Evolutionary conservation across 2,797 vertebrate genomes (phyloP).

Genomic region (Pristis pectinata): DNA sequence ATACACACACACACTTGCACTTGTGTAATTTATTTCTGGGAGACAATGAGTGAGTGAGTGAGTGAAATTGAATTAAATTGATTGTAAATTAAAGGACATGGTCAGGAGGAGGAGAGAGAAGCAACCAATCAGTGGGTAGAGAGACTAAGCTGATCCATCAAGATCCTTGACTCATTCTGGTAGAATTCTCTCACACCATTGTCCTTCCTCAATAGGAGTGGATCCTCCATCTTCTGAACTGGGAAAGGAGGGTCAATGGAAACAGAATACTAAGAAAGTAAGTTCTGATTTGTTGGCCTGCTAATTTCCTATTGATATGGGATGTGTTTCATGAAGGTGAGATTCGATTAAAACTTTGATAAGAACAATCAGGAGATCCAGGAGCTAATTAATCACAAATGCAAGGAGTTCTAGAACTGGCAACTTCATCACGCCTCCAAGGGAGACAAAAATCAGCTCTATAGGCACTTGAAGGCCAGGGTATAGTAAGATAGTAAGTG

Average conservation of each 20-base stretch:
- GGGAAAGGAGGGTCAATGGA: conserved; percentile 61
- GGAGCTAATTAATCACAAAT: too few species aligned
- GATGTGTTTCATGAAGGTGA: neutral
- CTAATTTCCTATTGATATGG: neutral
- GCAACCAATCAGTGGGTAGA: neutral
- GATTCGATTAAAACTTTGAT: too few species aligned
- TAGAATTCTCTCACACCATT: neutral
- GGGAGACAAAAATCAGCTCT: too few species aligned
- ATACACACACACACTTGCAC: too few species aligned
- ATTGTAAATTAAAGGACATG: neutral
- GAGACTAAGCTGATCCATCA: neutral
- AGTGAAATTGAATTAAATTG: neutral
- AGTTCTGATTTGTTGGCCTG: conserved; percentile 43
- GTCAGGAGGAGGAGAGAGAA: neutral
- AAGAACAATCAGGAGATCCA: too few species aligned
- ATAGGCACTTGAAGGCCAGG: too few species aligned
- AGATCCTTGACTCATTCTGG: neutral
- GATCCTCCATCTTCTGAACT: conserved; percentile 61
- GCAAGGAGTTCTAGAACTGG: too few species aligned
- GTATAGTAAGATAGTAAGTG: neutral
- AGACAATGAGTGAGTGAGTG: neutral
- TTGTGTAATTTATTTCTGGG: neutral
- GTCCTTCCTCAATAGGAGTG: conserved; percentile 55
- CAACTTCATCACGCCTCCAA: too few species aligned
- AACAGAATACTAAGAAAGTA: conserved; percentile 64